Percentiles rank a stretch among this genome's conserved stretches.
Evolutionary conservation across 2,797 vertebrate genomes (phyloP).

Genomic region (Onychomys leucogaster): DNA sequence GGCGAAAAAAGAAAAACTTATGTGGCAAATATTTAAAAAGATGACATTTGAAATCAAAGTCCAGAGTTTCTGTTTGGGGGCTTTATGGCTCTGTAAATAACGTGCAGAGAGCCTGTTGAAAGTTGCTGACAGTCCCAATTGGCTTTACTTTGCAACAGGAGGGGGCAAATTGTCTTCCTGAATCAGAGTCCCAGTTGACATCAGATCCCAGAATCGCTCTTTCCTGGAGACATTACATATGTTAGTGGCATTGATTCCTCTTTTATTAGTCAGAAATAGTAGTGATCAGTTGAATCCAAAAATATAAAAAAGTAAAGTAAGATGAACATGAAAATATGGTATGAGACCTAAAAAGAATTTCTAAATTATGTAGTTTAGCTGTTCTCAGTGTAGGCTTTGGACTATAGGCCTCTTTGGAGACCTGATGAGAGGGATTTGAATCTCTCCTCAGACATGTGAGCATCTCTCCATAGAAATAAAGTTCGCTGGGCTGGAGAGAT

Average conservation of each 20-base stretch:
- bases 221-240: not conserved
- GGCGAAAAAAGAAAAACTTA: not conserved
- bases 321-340: not conserved
- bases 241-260: not conserved
- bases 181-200: not conserved
- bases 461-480: not conserved
- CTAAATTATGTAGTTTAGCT: not conserved
- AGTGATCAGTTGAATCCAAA: not conserved
- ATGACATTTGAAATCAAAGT: conserved; percentile 45
- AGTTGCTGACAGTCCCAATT: conserved; percentile 8
- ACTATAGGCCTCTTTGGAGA: not conserved
- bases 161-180: not conserved
- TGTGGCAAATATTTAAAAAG: conserved; percentile 49
- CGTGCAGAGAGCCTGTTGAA: not conserved
- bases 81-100: not conserved
- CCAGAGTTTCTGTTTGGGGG: conserved; percentile 15
- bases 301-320: conserved; percentile 8
- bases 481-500: too few species aligned
- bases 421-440: not conserved
- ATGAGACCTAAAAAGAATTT: conserved; percentile 14
- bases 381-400: conserved; percentile 5
- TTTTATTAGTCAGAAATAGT: not conserved
- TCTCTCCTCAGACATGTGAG: not conserved
- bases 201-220: not conserved
- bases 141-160: not conserved